phyloP scores from a whole-genome alignment of 2,113 vertebrate species.

The Phalacrocorax pelagicus region DNA sequence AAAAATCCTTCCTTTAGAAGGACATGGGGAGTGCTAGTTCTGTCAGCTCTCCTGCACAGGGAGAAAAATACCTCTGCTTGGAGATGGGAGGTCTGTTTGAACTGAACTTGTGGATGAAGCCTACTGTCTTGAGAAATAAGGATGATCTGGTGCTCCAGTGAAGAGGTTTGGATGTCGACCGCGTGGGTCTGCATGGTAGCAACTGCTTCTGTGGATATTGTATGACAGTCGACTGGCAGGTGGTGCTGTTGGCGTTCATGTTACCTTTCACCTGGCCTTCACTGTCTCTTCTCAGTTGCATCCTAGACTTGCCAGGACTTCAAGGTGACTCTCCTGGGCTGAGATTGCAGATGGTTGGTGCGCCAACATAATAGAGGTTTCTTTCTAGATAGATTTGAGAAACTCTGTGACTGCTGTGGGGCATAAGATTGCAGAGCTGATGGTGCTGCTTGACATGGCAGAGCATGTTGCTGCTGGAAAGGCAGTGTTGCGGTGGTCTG shows the following conservation, averaged over 20 bases:
- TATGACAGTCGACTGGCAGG: neutral
- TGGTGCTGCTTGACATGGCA: neutral
- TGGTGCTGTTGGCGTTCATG: rapidly evolving
- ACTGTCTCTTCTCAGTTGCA: neutral
- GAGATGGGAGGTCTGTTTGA: neutral
- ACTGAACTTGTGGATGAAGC: neutral
- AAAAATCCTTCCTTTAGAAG: neutral
- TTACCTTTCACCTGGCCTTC: neutral
- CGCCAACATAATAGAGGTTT: rapidly evolving
- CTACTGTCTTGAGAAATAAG: neutral
- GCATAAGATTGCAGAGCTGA: neutral
- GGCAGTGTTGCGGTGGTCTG: neutral
- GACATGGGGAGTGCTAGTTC: rapidly evolving
- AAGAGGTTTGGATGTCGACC: neutral
- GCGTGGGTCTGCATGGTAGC: rapidly evolving
- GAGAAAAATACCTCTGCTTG: neutral
- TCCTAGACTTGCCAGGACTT: neutral
- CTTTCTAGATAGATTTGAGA: neutral
- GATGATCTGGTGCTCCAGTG: neutral
- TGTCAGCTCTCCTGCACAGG: neutral
- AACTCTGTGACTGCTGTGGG: neutral
- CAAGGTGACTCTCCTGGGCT: neutral
- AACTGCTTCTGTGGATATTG: neutral
- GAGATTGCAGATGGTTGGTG: neutral
- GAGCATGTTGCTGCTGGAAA: neutral